A percentile compares a stretch with the other conserved stretches of the same genome.
Conservation (phyloP, 2,888 invertebrate species). For the Salpingus planirostris region DNA sequence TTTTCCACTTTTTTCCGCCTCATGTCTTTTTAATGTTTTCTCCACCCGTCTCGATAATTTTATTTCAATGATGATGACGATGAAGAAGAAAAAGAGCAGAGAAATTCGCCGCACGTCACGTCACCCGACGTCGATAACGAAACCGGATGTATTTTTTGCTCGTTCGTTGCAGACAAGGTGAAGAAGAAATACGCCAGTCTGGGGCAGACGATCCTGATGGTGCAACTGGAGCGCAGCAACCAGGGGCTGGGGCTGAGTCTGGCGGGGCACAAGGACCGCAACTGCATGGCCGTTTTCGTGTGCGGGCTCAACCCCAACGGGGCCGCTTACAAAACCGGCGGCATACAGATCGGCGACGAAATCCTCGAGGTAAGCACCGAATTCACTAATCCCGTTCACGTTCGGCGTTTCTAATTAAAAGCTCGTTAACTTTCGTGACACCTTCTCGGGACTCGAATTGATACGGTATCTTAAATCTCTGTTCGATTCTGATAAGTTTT, state of each 20-base stretch:
- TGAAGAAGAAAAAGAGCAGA: no score
- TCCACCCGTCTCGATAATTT: not conserved
- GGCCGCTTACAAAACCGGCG: slow-evolving; percentile 61
- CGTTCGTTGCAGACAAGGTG: slow-evolving; percentile 66
- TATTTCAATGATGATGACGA: not conserved
- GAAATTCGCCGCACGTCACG: no score
- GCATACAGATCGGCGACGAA: slow-evolving; percentile 87
- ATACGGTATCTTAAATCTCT: no score
- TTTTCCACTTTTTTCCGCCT: no score
- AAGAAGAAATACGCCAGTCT: slow-evolving; percentile 84
- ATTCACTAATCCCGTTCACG: no score
- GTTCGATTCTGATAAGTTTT: no score
- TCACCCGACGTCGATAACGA: no score
- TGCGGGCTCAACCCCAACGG: slow-evolving; percentile 92
- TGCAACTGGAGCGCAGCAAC: slow-evolving; percentile 66
- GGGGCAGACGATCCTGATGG: slow-evolving; percentile 60
- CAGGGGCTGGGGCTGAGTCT: slow-evolving; percentile 83
- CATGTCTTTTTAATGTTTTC: not conserved
- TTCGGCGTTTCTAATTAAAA: no score
- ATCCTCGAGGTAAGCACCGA: slow-evolving; percentile 84
- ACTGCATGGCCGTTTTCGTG: slow-evolving; percentile 92
- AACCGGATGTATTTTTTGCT: no score
- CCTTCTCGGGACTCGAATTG: no score
- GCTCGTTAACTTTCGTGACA: no score
- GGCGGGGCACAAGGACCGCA: slow-evolving; percentile 89